Evolutionary conservation across 2,797 vertebrate genomes (phyloP), one percentile per base, ranked within the genome.

Genomic region (Ptychobarbus kaznakovi): DNA sequence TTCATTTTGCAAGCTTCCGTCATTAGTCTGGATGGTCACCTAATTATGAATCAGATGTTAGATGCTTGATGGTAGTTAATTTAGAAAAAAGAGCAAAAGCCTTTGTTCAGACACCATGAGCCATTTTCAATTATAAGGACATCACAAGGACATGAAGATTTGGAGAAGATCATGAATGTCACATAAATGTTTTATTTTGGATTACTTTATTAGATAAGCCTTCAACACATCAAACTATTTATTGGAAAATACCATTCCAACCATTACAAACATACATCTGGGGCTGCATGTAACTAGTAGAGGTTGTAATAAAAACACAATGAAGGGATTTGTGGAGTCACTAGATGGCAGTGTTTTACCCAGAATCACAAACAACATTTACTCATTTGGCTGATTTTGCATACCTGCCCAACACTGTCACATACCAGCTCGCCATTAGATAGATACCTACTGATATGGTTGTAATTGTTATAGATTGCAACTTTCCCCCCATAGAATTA

Each of bases 291-390:
- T 42, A 44, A 25, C 40, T 44, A 51, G 6, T n/a, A 16, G 28
- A 20, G 9, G 22, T 61, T 7, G 7, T 61, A n/a, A 61, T 6
- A 53, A 18, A 77, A 73, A 68, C 28, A 5, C 35, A 38, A 74
- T 84, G 84, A 72, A 90, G 85, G 89, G 82, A 88, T 87, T 85
- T 46, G 79, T 56, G 1, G 25, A 84, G 91, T 91, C 97, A 95
- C 96, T 97, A 97, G 97, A 96, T 97, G 97, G 97, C 97, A 96
- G 92, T 95, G 91, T 92, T 92, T 91, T 90, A 95, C 93, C 95
- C 90, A 87, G 90, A 94, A 94, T 93, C 91, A 87, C 90, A 90
- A 88, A 91, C 32, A 68, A 15, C 90, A 53, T 84, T 75, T 25
- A 91, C 92, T 93, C 88, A 93, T 92, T 92, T 92, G 86, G 18